These are phyloP conservation scores for Platysternon megacephalum DNA, from an alignment of 2,113 vertebrate genomes.

Conservation along the genomic window DNA sequence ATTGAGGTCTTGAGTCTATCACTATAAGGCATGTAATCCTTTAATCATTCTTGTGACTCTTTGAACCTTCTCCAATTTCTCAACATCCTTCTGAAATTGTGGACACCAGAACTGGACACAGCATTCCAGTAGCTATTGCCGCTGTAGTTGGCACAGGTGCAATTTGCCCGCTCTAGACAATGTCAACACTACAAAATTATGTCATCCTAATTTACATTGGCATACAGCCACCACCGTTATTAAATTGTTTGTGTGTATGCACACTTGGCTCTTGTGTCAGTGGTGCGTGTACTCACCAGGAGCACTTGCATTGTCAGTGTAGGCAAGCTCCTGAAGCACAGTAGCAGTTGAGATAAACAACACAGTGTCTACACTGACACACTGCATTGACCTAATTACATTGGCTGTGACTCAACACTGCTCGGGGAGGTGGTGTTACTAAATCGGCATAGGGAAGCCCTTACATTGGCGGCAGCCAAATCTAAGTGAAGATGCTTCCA, in stretches of 20 bases:
- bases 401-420: not conserved
- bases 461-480: not conserved
- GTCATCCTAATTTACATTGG: not conserved
- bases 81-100: no score
- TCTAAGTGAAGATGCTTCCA: not conserved
- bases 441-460: not conserved
- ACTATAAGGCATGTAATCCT: no score
- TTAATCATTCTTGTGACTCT: no score
- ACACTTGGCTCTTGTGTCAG: not conserved
- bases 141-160: not conserved
- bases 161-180: not conserved
- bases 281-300: not conserved
- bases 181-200: not conserved
- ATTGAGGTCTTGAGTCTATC: no score
- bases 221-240: not conserved
- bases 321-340: not conserved
- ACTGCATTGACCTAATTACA: not conserved
- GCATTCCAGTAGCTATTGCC: not conserved
- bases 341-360: not conserved
- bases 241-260: not conserved
- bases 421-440: not conserved
- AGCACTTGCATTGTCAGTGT: not conserved
- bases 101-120: not conserved
- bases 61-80: no score
- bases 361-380: not conserved